Conservation (phyloP, 2,113 vertebrate genomes). For the Oenanthe melanoleuca region DNA sequence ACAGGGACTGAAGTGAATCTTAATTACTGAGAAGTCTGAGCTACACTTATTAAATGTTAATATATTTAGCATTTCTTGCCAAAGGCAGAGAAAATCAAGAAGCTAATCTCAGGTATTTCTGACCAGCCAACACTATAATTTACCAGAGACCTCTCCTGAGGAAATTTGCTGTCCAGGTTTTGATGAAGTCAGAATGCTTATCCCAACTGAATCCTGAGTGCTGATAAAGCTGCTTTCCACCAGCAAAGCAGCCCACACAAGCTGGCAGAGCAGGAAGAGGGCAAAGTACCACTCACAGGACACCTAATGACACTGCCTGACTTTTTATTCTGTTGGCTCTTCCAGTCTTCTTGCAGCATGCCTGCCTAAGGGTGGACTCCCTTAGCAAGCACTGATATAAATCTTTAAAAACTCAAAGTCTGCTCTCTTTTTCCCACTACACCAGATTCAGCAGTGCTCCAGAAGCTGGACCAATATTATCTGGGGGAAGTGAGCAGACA, state of each 20-base stretch:
- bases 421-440: background rate
- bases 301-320: background rate
- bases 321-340: background rate
- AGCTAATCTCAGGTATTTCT: background rate
- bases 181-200: background rate
- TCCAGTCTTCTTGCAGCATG: background rate
- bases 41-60: background rate
- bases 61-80: background rate
- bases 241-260: background rate
- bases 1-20: background rate
- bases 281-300: background rate
- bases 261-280: background rate
- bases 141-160: background rate
- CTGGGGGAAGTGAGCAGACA: background rate
- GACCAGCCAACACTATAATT: background rate
- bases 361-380: background rate
- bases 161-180: background rate
- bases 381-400: background rate
- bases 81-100: background rate
- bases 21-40: background rate
- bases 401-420: background rate
- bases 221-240: background rate
- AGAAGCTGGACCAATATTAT: background rate
- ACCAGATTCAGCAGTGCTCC: background rate
- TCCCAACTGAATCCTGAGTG: background rate